Evolutionary conservation across 2,888 invertebrate genomes (phyloP), one percentile per base, ranked within the genome.

Genomic region (Drosophila aldrichi): DNA sequence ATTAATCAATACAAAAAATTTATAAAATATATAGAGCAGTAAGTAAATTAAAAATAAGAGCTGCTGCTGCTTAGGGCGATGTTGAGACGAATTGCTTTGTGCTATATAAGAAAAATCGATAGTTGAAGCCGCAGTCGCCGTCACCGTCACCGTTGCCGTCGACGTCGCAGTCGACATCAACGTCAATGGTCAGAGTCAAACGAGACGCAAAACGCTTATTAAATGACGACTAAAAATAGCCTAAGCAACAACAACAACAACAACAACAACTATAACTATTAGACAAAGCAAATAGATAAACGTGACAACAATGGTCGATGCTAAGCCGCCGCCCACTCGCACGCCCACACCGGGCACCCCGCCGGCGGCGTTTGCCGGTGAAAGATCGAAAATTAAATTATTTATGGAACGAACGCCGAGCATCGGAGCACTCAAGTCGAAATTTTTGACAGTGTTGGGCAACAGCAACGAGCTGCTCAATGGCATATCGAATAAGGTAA

Each of bases 391-490:
- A 82, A 92, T 94, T 51, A 93, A 93, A 88, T 87, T 91, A 67
- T 91, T 94, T 58, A 93, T 94, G 93, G 93, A 93, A 36, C 90
- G 92, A 4, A 92, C 92, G 52, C 94, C 94, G 29, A 93, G 93
- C 70, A 92, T 91, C 58, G 92, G 92, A 4, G 92, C 94, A 69
- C 89, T 94, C 32, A 93, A 93, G 76, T 92, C 94, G 32, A 93
- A 94, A 78, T 92, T 94, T 75, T 81, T 93, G 58, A 93, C 93
- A 3, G 94, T 94, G 63, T 88, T 94, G 56, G 94, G 93, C 48
- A 93, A 93, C 72, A 94, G 94, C 78, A 94, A 93, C 71, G 94
- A 94, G 81, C 87, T 94, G 61, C 90, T 94, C 64, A 93, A 92
- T 72, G 94, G 93, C 46, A 92, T 94, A 79, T 93, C 94, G 34